phyloP scores from a whole-genome alignment of 2,888 invertebrate species.

The Serrognathus titanus region DNA sequence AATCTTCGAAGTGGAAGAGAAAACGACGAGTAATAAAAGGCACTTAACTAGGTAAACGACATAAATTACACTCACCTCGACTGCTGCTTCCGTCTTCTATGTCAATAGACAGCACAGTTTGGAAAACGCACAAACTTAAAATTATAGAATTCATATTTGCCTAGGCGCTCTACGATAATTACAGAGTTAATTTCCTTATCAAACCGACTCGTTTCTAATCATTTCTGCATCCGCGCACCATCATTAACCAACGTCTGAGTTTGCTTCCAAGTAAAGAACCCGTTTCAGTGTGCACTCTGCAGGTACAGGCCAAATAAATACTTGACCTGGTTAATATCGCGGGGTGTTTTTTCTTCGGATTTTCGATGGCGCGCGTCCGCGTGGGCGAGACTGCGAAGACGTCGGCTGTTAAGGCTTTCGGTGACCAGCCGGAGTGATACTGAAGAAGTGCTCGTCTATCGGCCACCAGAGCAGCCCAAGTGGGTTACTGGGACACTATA shows the following conservation, averaged over 20 bases:
- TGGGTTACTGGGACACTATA: conserved; percentile 50
- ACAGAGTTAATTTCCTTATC: no score
- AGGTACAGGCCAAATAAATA: no score
- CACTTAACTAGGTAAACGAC: no score
- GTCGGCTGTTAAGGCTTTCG: conserved; percentile 15
- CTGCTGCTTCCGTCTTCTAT: conserved; percentile 24
- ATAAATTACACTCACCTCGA: conserved; percentile 30
- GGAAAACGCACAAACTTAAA: conserved; percentile 36
- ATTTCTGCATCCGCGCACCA: no score
- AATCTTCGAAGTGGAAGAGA: no score
- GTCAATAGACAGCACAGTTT: conserved; percentile 28
- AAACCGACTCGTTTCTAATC: no score
- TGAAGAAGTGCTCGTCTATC: conserved; percentile 45
- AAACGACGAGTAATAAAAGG: no score
- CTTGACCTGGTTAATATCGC: no score
- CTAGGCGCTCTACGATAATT: not conserved
- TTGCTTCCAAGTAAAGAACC: no score
- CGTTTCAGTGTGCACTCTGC: no score
- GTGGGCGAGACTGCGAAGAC: conserved; percentile 16
- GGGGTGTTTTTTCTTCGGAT: no score
- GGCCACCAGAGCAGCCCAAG: conserved; percentile 47
- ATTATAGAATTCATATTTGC: conserved; percentile 34
- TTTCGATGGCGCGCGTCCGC: conserved; percentile 1
- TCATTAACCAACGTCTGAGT: no score
- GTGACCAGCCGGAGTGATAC: conserved; percentile 38